These are phyloP conservation scores for Misgurnus anguillicaudatus DNA, from an alignment of 2,113 vertebrate genomes.

Conservation along the genomic window DNA sequence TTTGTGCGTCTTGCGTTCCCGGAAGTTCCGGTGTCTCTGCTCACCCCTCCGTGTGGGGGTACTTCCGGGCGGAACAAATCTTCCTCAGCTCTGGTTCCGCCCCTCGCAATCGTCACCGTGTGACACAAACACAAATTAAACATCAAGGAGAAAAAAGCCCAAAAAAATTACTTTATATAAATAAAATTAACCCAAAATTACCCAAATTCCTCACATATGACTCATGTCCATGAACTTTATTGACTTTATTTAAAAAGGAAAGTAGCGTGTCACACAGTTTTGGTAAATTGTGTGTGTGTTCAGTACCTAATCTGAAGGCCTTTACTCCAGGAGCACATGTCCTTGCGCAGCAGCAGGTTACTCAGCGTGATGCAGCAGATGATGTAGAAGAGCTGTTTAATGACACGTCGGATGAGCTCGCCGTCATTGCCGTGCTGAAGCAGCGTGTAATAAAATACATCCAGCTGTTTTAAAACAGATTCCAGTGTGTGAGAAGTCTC, in stretches of 20 bases:
- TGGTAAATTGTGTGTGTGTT: background rate
- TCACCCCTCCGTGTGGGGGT: too few species aligned
- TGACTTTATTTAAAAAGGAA: too few species aligned
- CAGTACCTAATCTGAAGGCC: constrained; percentile 95
- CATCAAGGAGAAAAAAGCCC: constrained; percentile 38
- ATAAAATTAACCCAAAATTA: constrained; percentile 67
- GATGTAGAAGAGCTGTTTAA: constrained; percentile 93
- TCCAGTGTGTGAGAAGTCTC: constrained; percentile 88
- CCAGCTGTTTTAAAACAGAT: constrained; percentile 87
- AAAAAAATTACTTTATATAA: too few species aligned
- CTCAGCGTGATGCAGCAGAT: constrained; percentile 89
- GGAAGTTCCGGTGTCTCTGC: too few species aligned
- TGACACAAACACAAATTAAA: constrained; percentile 58
- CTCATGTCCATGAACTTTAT: constrained; percentile 67
- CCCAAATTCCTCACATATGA: constrained; percentile 47
- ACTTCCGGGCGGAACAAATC: too few species aligned
- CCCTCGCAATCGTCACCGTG: constrained; percentile 91
- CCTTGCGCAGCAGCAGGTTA: constrained; percentile 93
- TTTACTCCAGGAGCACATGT: constrained; percentile 99
- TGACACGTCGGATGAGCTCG: constrained; percentile 86
- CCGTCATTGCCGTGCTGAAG: constrained; percentile 87
- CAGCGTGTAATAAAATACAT: constrained; percentile 86
- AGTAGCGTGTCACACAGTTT: too few species aligned
- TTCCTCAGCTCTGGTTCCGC: too few species aligned
- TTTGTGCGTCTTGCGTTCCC: too few species aligned